Base-by-base conservation (phyloP, 2,113 vertebrate species). In the Embiotoca jacksoni region DNA sequence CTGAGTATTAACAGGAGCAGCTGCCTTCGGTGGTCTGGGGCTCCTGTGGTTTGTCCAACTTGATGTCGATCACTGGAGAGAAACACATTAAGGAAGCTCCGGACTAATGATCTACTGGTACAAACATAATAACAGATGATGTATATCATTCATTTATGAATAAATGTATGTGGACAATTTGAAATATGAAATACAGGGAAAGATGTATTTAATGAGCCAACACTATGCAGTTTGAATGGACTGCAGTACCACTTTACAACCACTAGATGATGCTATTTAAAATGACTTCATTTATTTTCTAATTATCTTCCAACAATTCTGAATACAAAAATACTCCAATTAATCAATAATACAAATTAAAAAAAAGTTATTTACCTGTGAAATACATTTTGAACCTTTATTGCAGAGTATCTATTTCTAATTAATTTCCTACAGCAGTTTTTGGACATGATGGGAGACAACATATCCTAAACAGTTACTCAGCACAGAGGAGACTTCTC, bases 1-100 rank as follows among this genome's bases (percentile, higher is more conserved):
- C 80, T 31, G 80, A 84, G 77, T 75, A 96, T 96, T 97, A 97
- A 95, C 96, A 97, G 86, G 96, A 97, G 54, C 96, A 97, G 79
- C 96, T 95, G 0, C 95, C 95, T 85, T 97, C 96, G 1, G 92
- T 95, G 61, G 95, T 92, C 8, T 94, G 94, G 15, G 96, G 94
- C 92, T 97, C 96, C 91, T 96, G 96, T 64, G 95, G 95, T 88
- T 96, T 97, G 94, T 97, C 96, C 94, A 97, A 81, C 91, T 97
- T 97, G 93, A 97, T 97, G 95, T 97, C 95, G 52, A 97, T 97
- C 96, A 97, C 96, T 97, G 94, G 7, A 72, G 9, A 73, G 64
- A 31, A 78, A 52, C 75, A n/a, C 0, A 83, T 95, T 95, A 95
- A 95, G 95, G 94, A 94, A 89, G 65, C 0, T 44, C 30, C 33